Conservation (phyloP, 2,113 vertebrate species). For the Ariopsis seemanni region DNA sequence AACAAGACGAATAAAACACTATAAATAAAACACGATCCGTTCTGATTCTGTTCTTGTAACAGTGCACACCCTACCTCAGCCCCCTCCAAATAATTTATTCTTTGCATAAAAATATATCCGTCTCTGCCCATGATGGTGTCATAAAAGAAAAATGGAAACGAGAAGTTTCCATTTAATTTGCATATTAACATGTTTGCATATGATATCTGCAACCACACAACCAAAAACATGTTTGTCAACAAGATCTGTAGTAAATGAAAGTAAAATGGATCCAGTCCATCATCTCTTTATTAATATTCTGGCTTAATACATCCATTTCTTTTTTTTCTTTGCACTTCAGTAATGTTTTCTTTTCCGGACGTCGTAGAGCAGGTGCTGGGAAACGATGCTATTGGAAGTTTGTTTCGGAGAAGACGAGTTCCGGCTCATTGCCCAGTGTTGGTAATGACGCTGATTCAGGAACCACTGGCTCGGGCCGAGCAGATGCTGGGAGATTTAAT, state of each 20-base stretch:
- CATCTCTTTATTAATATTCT: background rate
- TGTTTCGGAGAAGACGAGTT: background rate
- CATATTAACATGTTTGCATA: background rate
- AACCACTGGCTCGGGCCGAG: slow-evolving; percentile 48
- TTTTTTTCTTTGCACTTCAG: background rate
- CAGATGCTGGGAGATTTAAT: slow-evolving; percentile 70
- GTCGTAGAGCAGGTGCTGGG: background rate
- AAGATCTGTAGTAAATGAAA: background rate
- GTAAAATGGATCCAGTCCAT: background rate
- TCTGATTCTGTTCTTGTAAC: background rate
- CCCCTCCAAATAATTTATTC: too few species aligned
- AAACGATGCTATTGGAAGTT: background rate
- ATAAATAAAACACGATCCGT: too few species aligned
- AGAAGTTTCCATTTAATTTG: background rate
- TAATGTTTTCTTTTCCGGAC: background rate
- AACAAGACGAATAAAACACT: too few species aligned
- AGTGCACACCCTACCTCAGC: background rate
- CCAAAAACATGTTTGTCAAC: too few species aligned
- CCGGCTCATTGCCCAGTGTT: slow-evolving; percentile 15
- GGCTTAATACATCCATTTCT: background rate
- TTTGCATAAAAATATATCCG: background rate
- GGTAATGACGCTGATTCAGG: slow-evolving; percentile 23
- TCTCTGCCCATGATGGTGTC: background rate
- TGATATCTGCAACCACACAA: background rate
- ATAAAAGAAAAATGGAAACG: background rate